These are phyloP conservation scores for Hyaena hyaena DNA, from an alignment of 2,113 vertebrate species.

Conservation along the genomic window DNA sequence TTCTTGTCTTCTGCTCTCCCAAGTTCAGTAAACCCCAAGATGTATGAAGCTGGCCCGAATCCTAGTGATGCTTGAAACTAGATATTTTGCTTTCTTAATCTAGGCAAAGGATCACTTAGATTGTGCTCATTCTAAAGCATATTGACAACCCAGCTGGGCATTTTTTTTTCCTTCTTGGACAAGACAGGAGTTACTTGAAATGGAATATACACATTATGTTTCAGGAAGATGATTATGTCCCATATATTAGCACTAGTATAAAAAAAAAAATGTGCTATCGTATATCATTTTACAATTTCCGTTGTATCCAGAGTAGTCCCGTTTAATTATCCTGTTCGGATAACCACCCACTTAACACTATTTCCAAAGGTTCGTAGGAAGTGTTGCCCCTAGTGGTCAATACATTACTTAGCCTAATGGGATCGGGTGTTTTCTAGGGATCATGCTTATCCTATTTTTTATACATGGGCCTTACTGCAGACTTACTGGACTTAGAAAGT, in stretches of 20 bases:
- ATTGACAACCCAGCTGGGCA: constrained; percentile 15
- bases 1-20: not conserved
- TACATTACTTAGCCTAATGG: not conserved
- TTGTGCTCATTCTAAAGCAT: not conserved
- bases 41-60: constrained; percentile 45
- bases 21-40: constrained; percentile 67
- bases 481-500: not conserved
- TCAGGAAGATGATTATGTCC: not conserved
- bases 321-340: not conserved
- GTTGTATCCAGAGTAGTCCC: not conserved
- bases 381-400: not conserved
- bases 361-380: not conserved
- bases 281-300: not conserved
- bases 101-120: not conserved
- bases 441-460: not conserved
- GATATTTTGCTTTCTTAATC: constrained; percentile 1
- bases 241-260: not conserved
- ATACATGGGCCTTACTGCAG: not conserved
- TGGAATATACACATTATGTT: not conserved
- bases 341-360: not conserved
- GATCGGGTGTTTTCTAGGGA: not conserved
- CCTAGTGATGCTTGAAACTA: not conserved
- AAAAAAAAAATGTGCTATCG: not conserved
- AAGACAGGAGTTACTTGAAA: constrained; percentile 27
- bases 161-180: not conserved